Percentiles rank a stretch among this genome's conserved stretches.
These are phyloP conservation scores for Apostichopus leukothele DNA, from an alignment of 53 echinoderm and acorn worm genomes.

Conservation along the genomic window DNA sequence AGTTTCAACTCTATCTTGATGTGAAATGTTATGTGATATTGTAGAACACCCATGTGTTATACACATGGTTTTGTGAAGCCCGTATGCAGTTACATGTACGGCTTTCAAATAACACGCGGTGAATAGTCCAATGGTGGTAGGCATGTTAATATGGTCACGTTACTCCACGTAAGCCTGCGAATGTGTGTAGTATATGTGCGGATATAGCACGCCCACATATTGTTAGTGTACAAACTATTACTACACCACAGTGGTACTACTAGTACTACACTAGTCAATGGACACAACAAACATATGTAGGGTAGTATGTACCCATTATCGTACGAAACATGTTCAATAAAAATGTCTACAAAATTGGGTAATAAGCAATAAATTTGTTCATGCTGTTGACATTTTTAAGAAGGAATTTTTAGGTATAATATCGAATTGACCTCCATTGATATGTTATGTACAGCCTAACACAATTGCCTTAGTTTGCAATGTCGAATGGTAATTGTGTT, in stretches of 20 bases:
- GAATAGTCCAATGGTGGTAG: conserved; percentile 34
- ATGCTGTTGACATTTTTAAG: neutral
- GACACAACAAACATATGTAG: too few species aligned
- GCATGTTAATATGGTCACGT: conserved; percentile 43
- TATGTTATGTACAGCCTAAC: neutral
- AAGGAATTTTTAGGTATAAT: neutral
- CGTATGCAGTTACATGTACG: conserved; percentile 9
- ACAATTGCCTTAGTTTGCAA: neutral
- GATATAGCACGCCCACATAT: conserved; percentile 23
- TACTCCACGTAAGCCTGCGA: conserved; percentile 37
- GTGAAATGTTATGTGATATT: neutral
- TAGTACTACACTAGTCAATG: neutral
- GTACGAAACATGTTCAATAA: too few species aligned
- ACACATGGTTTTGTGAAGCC: conserved; percentile 24
- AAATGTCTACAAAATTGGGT: too few species aligned
- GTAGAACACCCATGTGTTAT: conserved; percentile 35
- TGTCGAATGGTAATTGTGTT: too few species aligned
- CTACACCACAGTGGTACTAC: neutral
- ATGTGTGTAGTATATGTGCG: conserved; percentile 9
- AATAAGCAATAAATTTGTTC: too few species aligned
- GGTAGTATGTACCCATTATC: too few species aligned
- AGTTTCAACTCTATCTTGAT: neutral
- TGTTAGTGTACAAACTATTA: neutral
- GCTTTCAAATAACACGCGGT: conserved; percentile 28
- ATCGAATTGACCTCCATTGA: neutral